These are phyloP conservation scores for Blera fallax DNA, from an alignment of 2,888 invertebrate genomes.

Conservation along the genomic window DNA sequence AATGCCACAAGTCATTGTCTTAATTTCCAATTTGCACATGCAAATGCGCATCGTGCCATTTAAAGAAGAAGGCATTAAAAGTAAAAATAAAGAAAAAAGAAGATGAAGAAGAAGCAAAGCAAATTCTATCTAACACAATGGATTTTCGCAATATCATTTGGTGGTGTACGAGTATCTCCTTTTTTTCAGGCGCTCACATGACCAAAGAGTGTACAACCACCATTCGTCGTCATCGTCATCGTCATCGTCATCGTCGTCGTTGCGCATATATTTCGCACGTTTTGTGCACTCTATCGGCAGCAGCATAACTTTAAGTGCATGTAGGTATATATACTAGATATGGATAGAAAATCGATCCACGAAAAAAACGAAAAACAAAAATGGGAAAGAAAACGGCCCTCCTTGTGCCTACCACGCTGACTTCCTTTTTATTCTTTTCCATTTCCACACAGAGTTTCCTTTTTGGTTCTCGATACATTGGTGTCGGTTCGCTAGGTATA, in stretches of 20 bases:
- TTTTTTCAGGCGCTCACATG: neutral
- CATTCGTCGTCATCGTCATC: neutral
- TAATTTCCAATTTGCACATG: slow-evolving; percentile 41
- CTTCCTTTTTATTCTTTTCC: neutral
- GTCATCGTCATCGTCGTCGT: no score
- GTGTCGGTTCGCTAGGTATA: neutral
- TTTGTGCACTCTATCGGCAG: slow-evolving; percentile 17
- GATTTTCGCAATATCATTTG: neutral
- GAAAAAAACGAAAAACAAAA: no score
- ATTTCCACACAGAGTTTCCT: slow-evolving; percentile 15
- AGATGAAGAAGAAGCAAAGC: neutral
- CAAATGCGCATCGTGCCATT: slow-evolving; percentile 26
- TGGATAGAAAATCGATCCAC: slow-evolving; percentile 40
- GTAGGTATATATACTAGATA: neutral
- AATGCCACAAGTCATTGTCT: slow-evolving; percentile 31
- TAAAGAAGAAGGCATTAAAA: neutral
- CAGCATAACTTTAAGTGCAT: neutral
- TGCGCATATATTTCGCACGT: slow-evolving; percentile 45
- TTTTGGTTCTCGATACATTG: neutral
- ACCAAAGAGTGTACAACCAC: slow-evolving; percentile 3
- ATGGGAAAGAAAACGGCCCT: no score
- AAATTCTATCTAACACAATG: slow-evolving; percentile 30
- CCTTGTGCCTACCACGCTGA: neutral
- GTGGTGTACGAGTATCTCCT: neutral
- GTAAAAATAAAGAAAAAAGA: neutral